Base-by-base conservation (phyloP, 2,113 vertebrate genomes). In the Aegithalos caudatus region DNA sequence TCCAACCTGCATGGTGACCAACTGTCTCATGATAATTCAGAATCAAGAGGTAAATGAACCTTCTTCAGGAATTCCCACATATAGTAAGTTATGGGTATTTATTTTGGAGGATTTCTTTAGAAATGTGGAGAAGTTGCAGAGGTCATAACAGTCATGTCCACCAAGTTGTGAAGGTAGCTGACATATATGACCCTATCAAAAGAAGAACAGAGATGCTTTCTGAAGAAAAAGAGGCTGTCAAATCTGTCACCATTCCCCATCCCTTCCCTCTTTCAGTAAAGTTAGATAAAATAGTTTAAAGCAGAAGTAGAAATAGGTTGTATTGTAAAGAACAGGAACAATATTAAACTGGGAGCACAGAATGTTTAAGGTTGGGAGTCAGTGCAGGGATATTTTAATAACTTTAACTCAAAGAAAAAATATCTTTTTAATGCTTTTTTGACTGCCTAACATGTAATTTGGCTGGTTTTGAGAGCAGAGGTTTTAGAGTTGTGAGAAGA, bases 361-460 rank as follows among this genome's bases (percentile, higher is more conserved):
- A 62, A n/a, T n/a, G n/a, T n/a, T n/a, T n/a, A n/a, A n/a, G n/a
- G n/a, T n/a, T n/a, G 78, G 11, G 27, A n/a, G 2, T 45, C 21
- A 44, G 11, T 35, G 14, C 4, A 29, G 12, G 2, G 3, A 5
- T 6, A 53, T 73, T 81, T 42, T 45, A 61, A 44, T 64, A 50
- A 54, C 5, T 4, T 50, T 40, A 40, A 57, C 1, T 40, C 12
- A 12, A 9, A n/a, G 19, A 37, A 54, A 58, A 78, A 47, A 0
- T 0, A 33, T 42, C 0, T 29, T 67, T 44, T 23, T 60, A n/a
- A 21, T 47, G 9, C 3, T 9, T 24, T 64, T 60, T 35, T 70
- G 37, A 53, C 51, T 69, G 9, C 25, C 25, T 81, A 24, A 35
- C 4, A 19, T 14, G 2, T 67, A 76, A 44, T 6, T 81, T 29